These are phyloP conservation scores for Brachionus rubens DNA, from an alignment of 1,140 invertebrate species.

Conservation along the genomic window DNA sequence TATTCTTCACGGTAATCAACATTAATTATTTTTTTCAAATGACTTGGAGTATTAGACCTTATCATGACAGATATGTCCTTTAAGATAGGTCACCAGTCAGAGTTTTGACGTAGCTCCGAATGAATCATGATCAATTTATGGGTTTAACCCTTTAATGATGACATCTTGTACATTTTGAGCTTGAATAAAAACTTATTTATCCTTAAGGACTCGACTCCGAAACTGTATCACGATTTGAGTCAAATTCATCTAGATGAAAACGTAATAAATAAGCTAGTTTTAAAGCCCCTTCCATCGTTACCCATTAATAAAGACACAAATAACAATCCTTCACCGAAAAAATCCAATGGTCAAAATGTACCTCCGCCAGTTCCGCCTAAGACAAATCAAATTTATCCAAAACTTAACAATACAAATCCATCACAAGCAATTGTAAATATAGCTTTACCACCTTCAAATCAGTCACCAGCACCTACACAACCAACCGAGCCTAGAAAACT, in stretches of 20 bases:
- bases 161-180: no score
- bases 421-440: background rate
- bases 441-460: background rate
- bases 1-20: no score
- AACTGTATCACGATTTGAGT: background rate
- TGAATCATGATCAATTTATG: no score
- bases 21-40: no score
- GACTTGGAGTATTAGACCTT: no score
- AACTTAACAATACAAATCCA: background rate
- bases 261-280: background rate
- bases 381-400: background rate
- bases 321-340: slow-evolving; percentile 19
- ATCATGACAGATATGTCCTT: no score
- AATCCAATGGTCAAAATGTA: background rate
- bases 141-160: no score
- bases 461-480: background rate
- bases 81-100: no score
- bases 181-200: background rate
- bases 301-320: slow-evolving; percentile 3
- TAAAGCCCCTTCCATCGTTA: background rate
- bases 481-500: background rate
- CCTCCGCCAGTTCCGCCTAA: slow-evolving; percentile 6
- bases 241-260: background rate
- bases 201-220: background rate
- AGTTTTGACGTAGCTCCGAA: no score